Evolutionary conservation across 2,888 invertebrate genomes (phyloP).

Genomic region (Griposia aprilina): DNA sequence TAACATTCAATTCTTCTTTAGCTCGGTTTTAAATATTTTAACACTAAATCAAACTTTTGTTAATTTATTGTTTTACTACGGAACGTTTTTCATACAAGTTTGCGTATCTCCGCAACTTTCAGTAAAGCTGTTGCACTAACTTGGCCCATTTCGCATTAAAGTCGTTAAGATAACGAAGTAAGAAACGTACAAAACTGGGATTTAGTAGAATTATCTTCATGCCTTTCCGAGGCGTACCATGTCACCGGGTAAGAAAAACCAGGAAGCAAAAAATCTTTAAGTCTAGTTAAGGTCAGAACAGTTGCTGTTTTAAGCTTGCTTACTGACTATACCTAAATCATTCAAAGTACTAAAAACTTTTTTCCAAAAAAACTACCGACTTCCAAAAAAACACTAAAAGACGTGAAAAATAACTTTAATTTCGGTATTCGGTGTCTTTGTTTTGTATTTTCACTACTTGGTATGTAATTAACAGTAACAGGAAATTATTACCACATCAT

Average conservation of each 20-base stretch:
- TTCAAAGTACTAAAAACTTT: no score
- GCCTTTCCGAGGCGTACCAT: background rate
- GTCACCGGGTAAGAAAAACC: background rate
- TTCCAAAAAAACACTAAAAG: no score
- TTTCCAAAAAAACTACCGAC: no score
- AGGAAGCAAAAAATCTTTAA: background rate
- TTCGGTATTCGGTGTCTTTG: no score
- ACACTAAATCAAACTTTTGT: background rate
- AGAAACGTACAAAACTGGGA: slow-evolving; percentile 24
- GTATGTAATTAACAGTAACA: no score
- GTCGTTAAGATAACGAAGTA: slow-evolving; percentile 37
- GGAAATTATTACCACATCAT: no score
- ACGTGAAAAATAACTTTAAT: no score
- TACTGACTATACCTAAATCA: no score
- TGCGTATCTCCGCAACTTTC: slow-evolving; percentile 25
- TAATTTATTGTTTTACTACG: background rate
- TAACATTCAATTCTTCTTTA: background rate
- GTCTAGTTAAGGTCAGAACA: no score
- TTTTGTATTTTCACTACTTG: no score
- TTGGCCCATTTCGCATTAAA: slow-evolving; percentile 47
- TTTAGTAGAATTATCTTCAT: slow-evolving; percentile 33
- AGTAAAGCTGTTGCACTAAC: slow-evolving; percentile 22
- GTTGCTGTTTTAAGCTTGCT: no score
- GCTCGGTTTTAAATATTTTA: background rate
- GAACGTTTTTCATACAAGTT: slow-evolving; percentile 4